Evolutionary conservation across 2,113 vertebrate species (phyloP), one percentile per base, ranked within the genome.

Genomic region (Ranitomeya variabilis): DNA sequence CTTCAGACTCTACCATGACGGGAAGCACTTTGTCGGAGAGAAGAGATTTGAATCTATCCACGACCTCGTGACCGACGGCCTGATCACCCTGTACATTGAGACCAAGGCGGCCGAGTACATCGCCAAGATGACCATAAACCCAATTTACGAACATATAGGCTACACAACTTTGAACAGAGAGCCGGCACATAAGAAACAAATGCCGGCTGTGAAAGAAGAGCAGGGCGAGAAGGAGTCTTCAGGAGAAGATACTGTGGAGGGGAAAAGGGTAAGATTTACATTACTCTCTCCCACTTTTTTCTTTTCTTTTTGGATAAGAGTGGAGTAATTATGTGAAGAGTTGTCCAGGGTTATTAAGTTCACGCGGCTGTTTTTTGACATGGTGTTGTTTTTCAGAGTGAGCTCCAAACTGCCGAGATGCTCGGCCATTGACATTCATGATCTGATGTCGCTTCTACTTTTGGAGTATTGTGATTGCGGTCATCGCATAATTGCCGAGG

Each of bases 111-210:
- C 96, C 90, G 96, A 96, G 94, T 96, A 96, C 91, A 96, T 96
- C 94, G 96, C 95, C 94, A 96, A 96, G 94, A 96, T 96, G 96
- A 96, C 96, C 91, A 96, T 96, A 95, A 96, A 96, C 92, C 96
- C 96, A 93, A 96, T 96, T 94, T 97, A 97, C 93, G 96, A 97
- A 94, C 96, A 97, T 87, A 93, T 97, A 94, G 96, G 96, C 94
- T 97, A 97, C 95, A 97, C 96, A 92, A 95, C 98, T 87, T 95
- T 99, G 93, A 99, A 96, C 96, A 96, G 97, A 92, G 98, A 99
- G 94, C 97, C 97, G 92, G 93, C 97, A 71, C 94, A 96, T 93
- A 99, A 97, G 94, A 97, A 96, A 92, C 95, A 96, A 90, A 92
- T 96, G 91, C 95, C 97, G 77, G 90, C 93, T 92, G 94, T 96